These are phyloP conservation scores for Turdus rufiventris DNA, from an alignment of 2,113 vertebrate genomes.

Conservation along the genomic window DNA sequence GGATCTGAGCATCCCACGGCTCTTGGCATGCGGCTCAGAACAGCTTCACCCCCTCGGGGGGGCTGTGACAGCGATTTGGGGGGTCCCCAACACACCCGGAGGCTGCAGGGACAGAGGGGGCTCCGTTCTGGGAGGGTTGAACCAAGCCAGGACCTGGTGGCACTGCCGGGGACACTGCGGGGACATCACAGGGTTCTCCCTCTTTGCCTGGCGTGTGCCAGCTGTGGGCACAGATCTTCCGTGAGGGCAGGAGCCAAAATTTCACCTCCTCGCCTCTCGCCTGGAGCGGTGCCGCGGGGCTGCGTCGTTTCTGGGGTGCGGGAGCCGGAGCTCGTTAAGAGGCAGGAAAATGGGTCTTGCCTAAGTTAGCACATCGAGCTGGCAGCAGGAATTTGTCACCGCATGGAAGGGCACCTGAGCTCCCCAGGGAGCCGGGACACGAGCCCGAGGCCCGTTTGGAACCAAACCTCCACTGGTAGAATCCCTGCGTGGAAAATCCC, in stretches of 20 bases:
- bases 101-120: background rate
- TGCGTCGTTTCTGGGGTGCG: background rate
- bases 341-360: constrained; percentile 32
- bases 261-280: accelerated
- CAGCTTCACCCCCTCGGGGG: no score
- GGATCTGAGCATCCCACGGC: background rate
- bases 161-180: background rate
- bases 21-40: accelerated
- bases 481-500: background rate
- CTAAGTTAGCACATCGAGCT: background rate
- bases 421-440: background rate
- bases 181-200: accelerated
- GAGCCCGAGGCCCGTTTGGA: background rate
- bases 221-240: background rate
- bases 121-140: accelerated
- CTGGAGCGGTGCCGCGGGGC: background rate
- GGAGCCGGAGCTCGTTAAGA: constrained; percentile 1
- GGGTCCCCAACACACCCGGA: accelerated
- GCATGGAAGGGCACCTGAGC: constrained; percentile 19
- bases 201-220: accelerated
- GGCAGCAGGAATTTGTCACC: constrained; percentile 41
- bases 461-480: background rate
- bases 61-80: background rate
- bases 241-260: accelerated
- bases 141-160: background rate